Conservation (phyloP, 2,888 invertebrate species). For the Pantelozetes paolii region DNA sequence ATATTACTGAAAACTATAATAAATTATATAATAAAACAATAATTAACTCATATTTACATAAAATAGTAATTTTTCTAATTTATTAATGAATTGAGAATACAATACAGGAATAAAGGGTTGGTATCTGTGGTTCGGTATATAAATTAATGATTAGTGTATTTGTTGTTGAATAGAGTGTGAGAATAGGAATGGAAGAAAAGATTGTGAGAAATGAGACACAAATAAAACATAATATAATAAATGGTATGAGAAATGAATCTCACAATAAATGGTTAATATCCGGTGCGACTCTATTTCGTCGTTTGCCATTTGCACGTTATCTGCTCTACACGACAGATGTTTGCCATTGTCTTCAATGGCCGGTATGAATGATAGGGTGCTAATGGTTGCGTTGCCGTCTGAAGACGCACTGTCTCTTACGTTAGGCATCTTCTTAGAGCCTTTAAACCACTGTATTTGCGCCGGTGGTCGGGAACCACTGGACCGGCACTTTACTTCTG, state of each 20-base stretch:
- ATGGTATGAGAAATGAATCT: conserved; percentile 43
- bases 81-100: no score
- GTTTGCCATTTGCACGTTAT: conserved; percentile 48
- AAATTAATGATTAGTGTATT: conserved; percentile 18
- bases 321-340: conserved; percentile 49
- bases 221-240: neutral
- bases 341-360: conserved; percentile 49
- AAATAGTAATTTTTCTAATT: no score
- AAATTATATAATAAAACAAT: no score
- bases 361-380: conserved; percentile 47
- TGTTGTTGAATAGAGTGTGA: conserved; percentile 13
- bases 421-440: conserved; percentile 45
- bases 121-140: neutral
- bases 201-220: neutral
- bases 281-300: conserved; percentile 49
- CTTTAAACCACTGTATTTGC: conserved; percentile 48
- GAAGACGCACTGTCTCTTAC: conserved; percentile 45
- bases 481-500: conserved; percentile 47
- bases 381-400: conserved; percentile 49
- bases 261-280: conserved; percentile 49
- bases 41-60: no score
- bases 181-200: neutral
- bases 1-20: no score
- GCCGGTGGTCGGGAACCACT: conserved; percentile 48
- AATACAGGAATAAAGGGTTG: neutral